Evolutionary conservation across 2,888 invertebrate genomes (phyloP).

Genomic region (Empis livida): DNA sequence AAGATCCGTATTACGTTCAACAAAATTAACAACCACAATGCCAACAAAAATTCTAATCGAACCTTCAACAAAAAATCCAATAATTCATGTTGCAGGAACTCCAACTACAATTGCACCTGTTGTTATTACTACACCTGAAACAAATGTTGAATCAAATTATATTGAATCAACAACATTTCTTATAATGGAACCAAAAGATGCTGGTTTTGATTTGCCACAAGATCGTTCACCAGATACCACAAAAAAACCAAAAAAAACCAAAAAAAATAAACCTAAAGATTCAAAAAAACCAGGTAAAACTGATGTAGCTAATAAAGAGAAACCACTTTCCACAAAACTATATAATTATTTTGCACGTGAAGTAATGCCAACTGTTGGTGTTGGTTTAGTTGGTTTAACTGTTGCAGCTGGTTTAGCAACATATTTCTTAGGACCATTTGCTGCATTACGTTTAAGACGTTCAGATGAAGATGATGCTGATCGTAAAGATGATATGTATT

Average conservation of each 20-base stretch:
- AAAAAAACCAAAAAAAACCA: slow-evolving; percentile 15
- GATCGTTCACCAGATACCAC: slow-evolving; percentile 14
- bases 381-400: slow-evolving; percentile 60
- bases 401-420: slow-evolving; percentile 63
- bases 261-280: slow-evolving; percentile 11
- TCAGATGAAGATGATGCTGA: slow-evolving; percentile 51
- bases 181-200: slow-evolving; percentile 18
- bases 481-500: slow-evolving; percentile 49
- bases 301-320: slow-evolving; percentile 22
- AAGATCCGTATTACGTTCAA: slow-evolving; percentile 2
- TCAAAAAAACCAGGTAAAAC: slow-evolving; percentile 13
- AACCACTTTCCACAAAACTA: slow-evolving; percentile 57
- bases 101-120: slow-evolving; percentile 9
- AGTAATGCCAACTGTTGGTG: slow-evolving; percentile 69
- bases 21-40: slow-evolving; percentile 15
- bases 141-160: neutral
- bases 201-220: slow-evolving; percentile 17
- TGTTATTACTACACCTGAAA: slow-evolving; percentile 9
- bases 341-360: slow-evolving; percentile 67
- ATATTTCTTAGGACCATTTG: slow-evolving; percentile 57
- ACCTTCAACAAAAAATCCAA: neutral
- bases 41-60: neutral
- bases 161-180: slow-evolving; percentile 14
- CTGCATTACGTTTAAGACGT: slow-evolving; percentile 48
- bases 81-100: too few relatives aligned